phyloP scores from a whole-genome alignment of 2,797 vertebrate species.

The Perodicticus potto region DNA sequence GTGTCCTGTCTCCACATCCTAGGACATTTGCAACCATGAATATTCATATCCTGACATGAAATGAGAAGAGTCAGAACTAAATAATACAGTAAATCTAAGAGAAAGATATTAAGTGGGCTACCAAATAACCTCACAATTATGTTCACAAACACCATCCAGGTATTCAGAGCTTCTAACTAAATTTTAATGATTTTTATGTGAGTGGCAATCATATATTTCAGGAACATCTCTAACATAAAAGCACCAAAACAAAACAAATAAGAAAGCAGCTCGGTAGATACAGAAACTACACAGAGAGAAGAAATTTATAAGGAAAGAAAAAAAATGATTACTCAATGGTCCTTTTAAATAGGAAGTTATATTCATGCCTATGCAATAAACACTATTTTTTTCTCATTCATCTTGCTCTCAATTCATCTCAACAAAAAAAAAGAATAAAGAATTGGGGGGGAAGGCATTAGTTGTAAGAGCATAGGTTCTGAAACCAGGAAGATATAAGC shows the following conservation, averaged over 20 bases:
- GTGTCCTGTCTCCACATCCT: not conserved
- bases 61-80: constrained; percentile 1
- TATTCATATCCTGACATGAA: not conserved
- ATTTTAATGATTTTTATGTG: constrained; percentile 9
- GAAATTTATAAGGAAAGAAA: not conserved
- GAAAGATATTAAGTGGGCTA: constrained; percentile 16
- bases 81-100: not conserved
- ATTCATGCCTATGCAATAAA: not conserved
- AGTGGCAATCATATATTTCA: not conserved
- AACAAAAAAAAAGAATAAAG: not conserved
- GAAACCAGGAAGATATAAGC: not conserved
- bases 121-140: not conserved
- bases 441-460: not conserved
- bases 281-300: not conserved
- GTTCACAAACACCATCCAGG: not conserved
- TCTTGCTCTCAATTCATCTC: not conserved
- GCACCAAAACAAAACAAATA: not conserved
- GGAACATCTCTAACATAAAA: constrained; percentile 7
- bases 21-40: not conserved
- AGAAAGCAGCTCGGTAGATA: not conserved
- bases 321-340: not conserved
- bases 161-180: constrained; percentile 5
- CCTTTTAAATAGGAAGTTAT: not conserved
- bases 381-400: not conserved
- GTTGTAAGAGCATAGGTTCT: not conserved